phyloP scores from a whole-genome alignment of 2,113 vertebrate genomes.

The Proteles cristata region DNA sequence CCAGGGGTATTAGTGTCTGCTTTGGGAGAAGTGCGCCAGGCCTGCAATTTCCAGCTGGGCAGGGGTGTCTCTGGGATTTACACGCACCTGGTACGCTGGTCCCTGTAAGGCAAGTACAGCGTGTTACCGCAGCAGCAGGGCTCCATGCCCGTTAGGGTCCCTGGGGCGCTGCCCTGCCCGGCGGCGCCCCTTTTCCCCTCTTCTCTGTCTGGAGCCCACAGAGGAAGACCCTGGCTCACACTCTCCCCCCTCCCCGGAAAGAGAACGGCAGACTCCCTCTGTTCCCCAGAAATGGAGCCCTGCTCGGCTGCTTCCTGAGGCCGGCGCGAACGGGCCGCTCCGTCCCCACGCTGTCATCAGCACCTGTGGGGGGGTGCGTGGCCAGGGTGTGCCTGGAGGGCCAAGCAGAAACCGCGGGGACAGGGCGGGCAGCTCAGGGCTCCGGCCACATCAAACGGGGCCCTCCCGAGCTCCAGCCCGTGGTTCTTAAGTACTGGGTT shows the following conservation, averaged over 20 bases:
- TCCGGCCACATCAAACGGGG: accelerated
- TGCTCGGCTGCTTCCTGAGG: neutral
- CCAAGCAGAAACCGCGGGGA: neutral
- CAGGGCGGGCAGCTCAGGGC: too few relatives aligned
- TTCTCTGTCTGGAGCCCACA: neutral
- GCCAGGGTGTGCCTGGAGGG: neutral
- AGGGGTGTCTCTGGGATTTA: constrained; percentile 82
- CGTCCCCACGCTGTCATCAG: neutral
- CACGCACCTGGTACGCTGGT: constrained; percentile 78
- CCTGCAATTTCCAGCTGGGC: constrained; percentile 83
- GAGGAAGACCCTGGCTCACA: neutral
- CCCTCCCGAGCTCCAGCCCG: neutral
- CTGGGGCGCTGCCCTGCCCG: neutral
- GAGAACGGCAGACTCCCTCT: neutral
- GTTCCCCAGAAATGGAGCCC: neutral
- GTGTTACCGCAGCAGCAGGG: constrained; percentile 75
- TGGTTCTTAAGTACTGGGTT: neutral
- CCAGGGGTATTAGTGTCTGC: constrained; percentile 85
- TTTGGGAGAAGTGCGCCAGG: constrained; percentile 84
- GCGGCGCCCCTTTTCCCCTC: neutral
- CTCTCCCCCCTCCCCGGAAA: neutral
- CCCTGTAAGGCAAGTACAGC: constrained; percentile 84
- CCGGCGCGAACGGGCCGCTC: too few relatives aligned
- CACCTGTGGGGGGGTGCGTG: too few relatives aligned
- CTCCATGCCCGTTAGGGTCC: constrained; percentile 54